Evolutionary conservation across 92 coral and sea anemone species (phyloP), one percentile per base, ranked within the genome.

Genomic region (Epizoanthus rinbou): DNA sequence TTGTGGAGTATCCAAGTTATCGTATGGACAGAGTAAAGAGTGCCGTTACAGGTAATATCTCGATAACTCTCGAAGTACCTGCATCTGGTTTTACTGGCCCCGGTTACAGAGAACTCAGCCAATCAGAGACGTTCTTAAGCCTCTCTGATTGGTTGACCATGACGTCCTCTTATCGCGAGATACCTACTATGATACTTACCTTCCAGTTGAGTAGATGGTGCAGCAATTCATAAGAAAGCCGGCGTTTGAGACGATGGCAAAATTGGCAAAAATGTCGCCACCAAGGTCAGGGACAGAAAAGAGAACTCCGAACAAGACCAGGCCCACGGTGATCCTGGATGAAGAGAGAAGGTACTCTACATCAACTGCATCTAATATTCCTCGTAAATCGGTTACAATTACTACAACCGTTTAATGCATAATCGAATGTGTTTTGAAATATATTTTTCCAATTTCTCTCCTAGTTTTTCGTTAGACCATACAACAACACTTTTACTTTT

Each of bases 221-320:
- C 63, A 52, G 39, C 9, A n/a, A 68, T 65, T 87, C 14, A 65
- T 65, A 14, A 80, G 82, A 54, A 65, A 18, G 14, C 69, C 82
- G 33, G 63, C 52, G 33, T 69, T 74, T 58, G 62, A 73, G 22
- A 63, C 35, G 19, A 81, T 33, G 63, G 84, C 84, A 52, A 82
- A 82, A 25, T 79, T 82, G 28, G 69, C 56, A 71, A 70, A 82
- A 41, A 82, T 57, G 41, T 68, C 69, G 13, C 86, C 86, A 71
- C 86, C 86, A 33, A 82, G 80, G 35, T 82, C 71, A 25, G 73
- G 57, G 56, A 70, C 64, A n/a, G 64, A 62, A 58, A 70, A 82
- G 6, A 79, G 73, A 70, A 82, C 86, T 13, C 70, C 86, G 35
- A 70, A 82, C 43, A 70, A 82, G 59, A 82, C 50, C 76, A 82